Base-by-base conservation (phyloP, 2,113 vertebrate genomes). In the Euleptes europaea region DNA sequence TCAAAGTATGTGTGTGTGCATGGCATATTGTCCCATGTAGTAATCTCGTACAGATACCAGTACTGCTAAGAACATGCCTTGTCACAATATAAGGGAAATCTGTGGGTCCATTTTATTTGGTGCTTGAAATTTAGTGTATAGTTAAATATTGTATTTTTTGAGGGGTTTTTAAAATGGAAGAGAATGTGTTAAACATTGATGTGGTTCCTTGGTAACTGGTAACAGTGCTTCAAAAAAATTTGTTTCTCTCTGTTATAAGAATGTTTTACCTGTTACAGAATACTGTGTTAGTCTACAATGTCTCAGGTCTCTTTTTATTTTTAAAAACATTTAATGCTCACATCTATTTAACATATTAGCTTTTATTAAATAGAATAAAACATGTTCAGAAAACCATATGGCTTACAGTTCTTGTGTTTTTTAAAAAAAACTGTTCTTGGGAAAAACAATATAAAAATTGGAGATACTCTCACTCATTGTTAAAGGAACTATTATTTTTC, bases 1-100 rank as follows among this genome's bases (percentile, higher is more conserved):
- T 65, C 4, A 71, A 5, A 69, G 51, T 72, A 82, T 73, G 66
- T 67, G 19, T 54, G 0, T 78, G 35, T 86, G 12, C 23, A 47
- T 49, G 60, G 82, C 44, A 75, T 65, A 5, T 76, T 80, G 3
- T 71, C 1, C 17, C 67, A 6, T 82, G 4, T 57, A 82, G 15
- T 17, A 1, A 4, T 23, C 3, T 80, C 90, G 87, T 89, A 47
- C 84, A n/a, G 1, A 60, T 88, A 80, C 83, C 9, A 72, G 67
- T 71, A 38, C 84, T 42, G 23, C 33, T 44, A 33, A 49, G 26
- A n/a, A 87, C 13, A 73, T 70, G 44, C 19, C 0, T 65, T 67
- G 70, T 69, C 38, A 17, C 40, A 4, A n/a, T 2, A 3, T 70
- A 14, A 33, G 8, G 2, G 28, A n/a, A 21, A 31, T 49, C 0